A percentile compares a stretch with the other conserved stretches of the same genome.
phyloP scores from a whole-genome alignment of 2,888 invertebrate species.

The Netelia fuscicornis region DNA sequence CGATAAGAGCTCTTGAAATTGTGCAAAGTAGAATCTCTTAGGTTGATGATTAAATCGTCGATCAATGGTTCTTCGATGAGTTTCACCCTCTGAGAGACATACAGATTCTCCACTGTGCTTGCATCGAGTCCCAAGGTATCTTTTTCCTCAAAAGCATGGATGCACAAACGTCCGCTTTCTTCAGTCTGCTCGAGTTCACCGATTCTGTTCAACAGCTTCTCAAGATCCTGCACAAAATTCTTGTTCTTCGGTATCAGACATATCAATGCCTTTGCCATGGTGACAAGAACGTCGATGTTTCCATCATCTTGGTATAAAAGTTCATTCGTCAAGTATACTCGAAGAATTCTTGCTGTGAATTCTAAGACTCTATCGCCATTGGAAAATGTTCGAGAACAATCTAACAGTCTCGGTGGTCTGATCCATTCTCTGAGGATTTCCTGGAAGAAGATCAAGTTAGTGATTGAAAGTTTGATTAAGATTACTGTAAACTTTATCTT shows the following conservation, averaged over 20 bases:
- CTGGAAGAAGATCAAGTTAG: slow-evolving; percentile 69
- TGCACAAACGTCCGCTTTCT: slow-evolving; percentile 72
- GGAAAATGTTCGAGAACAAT: slow-evolving; percentile 69
- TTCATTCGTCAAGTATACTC: slow-evolving; percentile 74
- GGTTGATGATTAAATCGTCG: slow-evolving; percentile 67
- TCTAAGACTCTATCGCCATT: slow-evolving; percentile 69
- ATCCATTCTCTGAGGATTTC: slow-evolving; percentile 78
- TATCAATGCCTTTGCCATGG: slow-evolving; percentile 72
- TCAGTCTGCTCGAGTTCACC: slow-evolving; percentile 68
- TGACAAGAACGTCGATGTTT: slow-evolving; percentile 69
- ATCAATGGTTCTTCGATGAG: slow-evolving; percentile 78
- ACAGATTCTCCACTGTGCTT: slow-evolving; percentile 74
- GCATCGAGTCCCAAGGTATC: slow-evolving; percentile 67
- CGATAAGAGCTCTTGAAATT: slow-evolving; percentile 31
- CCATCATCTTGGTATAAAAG: slow-evolving; percentile 66
- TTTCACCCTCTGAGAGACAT: slow-evolving; percentile 70
- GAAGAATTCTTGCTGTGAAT: slow-evolving; percentile 72
- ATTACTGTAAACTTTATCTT: background rate
- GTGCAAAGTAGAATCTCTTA: slow-evolving; percentile 23
- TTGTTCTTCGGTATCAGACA: slow-evolving; percentile 66
- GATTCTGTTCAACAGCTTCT: slow-evolving; percentile 74
- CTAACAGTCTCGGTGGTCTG: slow-evolving; percentile 67
- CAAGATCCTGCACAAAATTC: slow-evolving; percentile 66
- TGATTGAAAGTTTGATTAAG: background rate
- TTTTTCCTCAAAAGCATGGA: slow-evolving; percentile 65